Evolutionary conservation across 2,888 invertebrate species (phyloP), one percentile per base, ranked within the genome.

Genomic region (Meta bourneti): DNA sequence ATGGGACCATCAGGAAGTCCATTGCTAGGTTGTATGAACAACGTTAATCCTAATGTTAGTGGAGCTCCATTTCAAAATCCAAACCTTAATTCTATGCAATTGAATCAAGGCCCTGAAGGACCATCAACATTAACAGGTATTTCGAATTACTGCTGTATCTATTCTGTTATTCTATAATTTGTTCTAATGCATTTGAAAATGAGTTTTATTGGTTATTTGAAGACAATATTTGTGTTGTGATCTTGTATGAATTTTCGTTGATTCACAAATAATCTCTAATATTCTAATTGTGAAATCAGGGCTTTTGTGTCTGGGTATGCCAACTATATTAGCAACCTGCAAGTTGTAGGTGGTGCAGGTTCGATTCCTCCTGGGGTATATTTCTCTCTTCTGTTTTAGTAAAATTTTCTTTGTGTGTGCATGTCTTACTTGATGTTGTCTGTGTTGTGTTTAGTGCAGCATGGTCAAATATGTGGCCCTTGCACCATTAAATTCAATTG

Each of bases 91-190:
- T n/a, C 85, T 54, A 89, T 93, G 85, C 83, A 51, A 69, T 81
- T 93, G 74, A 92, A 83, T 92, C 90, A 90, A 84, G 92, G 92
- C 6, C 83, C 90, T 74, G 90, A 89, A 51, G 90, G 87, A 49
- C 85, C 93, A 11, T 80, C 85, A 8, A 85, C 90, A 34, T 20
- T 92, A 19, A 89, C 92, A 72, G 92, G 92, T 89, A 82, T 77
- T 52, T 51, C 9, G 11, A 61, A 61, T 80, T 87, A 61, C 7
- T 77, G 11, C 13, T 9, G 0, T 2, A 75, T 48, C n/a, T 70
- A 48, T 11, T 70, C 11, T 69, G 52, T 48, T 49, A 34, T 75
- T 75, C 75, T 51, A 13, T 70, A 75, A 34, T 13, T 49, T 52
- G 7, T 51, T 7, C 54, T 16, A 13, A 20, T 48, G 8, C n/a